Percentiles rank a stretch among this genome's conserved stretches.
phyloP scores from a whole-genome alignment of 1,140 invertebrate genomes.

The Drusus annulatus region DNA sequence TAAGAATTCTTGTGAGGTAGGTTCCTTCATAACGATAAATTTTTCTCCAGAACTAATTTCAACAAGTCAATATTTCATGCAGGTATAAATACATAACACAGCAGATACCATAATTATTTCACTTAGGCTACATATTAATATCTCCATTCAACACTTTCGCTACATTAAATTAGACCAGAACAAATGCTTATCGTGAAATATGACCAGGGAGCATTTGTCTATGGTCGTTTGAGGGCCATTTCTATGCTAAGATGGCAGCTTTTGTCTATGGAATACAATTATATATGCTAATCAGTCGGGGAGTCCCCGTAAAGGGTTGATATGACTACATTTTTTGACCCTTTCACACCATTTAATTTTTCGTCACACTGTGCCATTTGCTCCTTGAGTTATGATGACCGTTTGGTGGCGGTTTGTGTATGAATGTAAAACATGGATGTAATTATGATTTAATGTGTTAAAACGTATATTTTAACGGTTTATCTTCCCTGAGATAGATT shows the following conservation, averaged over 20 bases:
- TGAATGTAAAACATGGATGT: conserved; percentile 12
- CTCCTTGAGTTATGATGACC: conserved; percentile 46
- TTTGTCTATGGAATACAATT: conserved; percentile 52
- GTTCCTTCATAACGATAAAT: no score
- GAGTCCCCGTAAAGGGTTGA: conserved; percentile 43
- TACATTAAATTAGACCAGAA: conserved; percentile 43
- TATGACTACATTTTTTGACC: conserved; percentile 52
- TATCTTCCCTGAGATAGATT: no score
- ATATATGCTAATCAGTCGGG: conserved; percentile 52
- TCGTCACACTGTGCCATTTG: conserved; percentile 49
- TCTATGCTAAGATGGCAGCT: conserved; percentile 34
- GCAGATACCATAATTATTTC: not conserved
- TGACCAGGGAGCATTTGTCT: conserved; percentile 2
- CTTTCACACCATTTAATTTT: conserved; percentile 58
- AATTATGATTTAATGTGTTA: conserved; percentile 27
- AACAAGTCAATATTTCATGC: no score
- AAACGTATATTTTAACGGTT: no score
- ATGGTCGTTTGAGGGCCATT: conserved; percentile 49
- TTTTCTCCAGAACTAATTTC: no score
- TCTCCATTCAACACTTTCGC: conserved; percentile 30
- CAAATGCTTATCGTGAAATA: conserved; percentile 48
- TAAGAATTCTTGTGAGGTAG: no score
- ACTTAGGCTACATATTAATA: conserved; percentile 5
- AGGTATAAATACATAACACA: no score
- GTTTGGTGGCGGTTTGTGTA: conserved; percentile 1